Base-by-base conservation (phyloP, 2,113 vertebrate species). In the Sinocyclocheilus anshuiensis region DNA sequence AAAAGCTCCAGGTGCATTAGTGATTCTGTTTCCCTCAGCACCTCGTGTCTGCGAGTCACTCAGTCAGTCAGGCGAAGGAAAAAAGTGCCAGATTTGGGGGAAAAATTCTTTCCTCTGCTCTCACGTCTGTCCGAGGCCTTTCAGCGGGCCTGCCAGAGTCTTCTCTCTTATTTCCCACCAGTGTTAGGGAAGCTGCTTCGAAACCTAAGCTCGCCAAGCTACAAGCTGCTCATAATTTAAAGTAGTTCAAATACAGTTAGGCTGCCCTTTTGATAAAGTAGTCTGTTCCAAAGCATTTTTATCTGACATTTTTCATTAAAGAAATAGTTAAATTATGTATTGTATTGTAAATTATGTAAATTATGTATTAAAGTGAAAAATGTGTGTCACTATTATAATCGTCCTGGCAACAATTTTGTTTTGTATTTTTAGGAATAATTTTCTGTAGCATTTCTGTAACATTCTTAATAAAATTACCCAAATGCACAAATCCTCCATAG, bases 81-180 rank as follows among this genome's bases (percentile, higher is more conserved):
- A 18, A 22, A 89, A 87, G 81, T 90, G 89, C 86, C 90, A 89
- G 86, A 92, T 89, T 90, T 82, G 77, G 7, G 69, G 50, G 59
- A 10, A 77, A 86, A 84, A 90, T 90, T 91, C 86, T 90, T 91
- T 91, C 88, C 89, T 83, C 85, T 88, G 78, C 84, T 69, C 88
- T 88, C 87, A 89, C 9, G 75, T 91, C 86, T 91, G 89, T 87
- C 87, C 65, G 57, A 86, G 81, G 65, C 76, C 63, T 77, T 85
- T 81, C 77, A 81, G 72, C 45, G 45, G 45, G 45, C 81, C 89
- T 85, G 88, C 81, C 87, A 87, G 84, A 79, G 67, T 74, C 67
- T 53, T 81, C 80, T 67, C 29, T 84, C 48, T 50, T 36, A 20
- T 75, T 48, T 57, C 18, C 42, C 57, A 76, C 22, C 42, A 76